Percentiles rank a stretch among this genome's conserved stretches.
These are phyloP conservation scores for Gobionotothen gibberifrons DNA, from an alignment of 2,797 vertebrate species.

Conservation along the genomic window DNA sequence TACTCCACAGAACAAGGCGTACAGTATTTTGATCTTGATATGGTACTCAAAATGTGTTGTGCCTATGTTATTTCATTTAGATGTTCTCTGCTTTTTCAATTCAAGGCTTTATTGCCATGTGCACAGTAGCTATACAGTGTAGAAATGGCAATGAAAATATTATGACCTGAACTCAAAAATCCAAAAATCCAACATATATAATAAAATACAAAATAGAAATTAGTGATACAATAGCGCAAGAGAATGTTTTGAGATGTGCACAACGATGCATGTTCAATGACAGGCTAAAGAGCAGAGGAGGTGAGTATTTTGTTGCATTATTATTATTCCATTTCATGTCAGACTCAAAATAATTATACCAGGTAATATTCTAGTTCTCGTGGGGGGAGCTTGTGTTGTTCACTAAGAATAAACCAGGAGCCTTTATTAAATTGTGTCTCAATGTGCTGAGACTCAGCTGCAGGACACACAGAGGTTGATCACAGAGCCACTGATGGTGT, in stretches of 20 bases:
- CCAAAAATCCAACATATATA: too few relatives aligned
- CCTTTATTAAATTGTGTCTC: conserved; percentile 22
- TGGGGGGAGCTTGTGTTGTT: not conserved
- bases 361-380: not conserved
- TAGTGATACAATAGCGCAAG: too few relatives aligned
- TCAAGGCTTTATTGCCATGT: too few relatives aligned
- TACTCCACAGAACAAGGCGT: not conserved
- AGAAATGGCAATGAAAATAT: too few relatives aligned
- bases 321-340: not conserved
- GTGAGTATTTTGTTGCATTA: not conserved
- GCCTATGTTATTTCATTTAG: not conserved
- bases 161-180: too few relatives aligned
- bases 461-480: conserved; percentile 39
- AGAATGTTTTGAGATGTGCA: not conserved
- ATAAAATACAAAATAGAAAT: too few relatives aligned
- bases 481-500: conserved; percentile 31
- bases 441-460: conserved; percentile 56
- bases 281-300: not conserved
- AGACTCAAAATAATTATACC: not conserved
- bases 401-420: not conserved
- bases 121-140: too few relatives aligned
- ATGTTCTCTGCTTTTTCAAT: not conserved
- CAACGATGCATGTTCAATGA: not conserved
- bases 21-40: not conserved
- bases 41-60: not conserved